Conservation (phyloP, 2,888 invertebrate species). For the Scaptomyza flava region DNA sequence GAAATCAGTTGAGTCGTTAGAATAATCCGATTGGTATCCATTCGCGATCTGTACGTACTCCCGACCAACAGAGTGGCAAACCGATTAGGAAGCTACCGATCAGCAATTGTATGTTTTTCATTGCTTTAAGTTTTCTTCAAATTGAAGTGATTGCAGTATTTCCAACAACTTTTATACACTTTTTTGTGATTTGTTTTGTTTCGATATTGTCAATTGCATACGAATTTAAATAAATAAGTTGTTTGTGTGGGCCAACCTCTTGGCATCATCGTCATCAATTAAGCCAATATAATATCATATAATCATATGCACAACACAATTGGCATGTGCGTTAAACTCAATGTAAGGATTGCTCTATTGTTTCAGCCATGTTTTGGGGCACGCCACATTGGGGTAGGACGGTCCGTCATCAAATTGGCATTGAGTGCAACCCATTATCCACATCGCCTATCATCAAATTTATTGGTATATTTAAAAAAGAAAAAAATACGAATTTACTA, state of each 20-base stretch:
- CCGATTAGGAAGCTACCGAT: slow-evolving; percentile 23
- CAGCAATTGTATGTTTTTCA: slow-evolving; percentile 27
- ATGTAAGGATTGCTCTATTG: slow-evolving; percentile 26
- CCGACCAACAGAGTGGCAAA: slow-evolving; percentile 38
- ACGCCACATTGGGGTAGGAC: slow-evolving; percentile 31
- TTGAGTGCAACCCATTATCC: background rate
- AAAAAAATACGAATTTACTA: too few relatives aligned
- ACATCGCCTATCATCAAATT: slow-evolving; percentile 18
- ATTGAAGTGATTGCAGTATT: slow-evolving; percentile 16
- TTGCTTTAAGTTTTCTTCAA: slow-evolving; percentile 2
- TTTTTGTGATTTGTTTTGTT: background rate
- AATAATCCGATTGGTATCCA: background rate
- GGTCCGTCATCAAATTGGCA: slow-evolving; percentile 5
- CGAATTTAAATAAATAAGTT: slow-evolving; percentile 19
- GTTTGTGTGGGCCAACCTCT: slow-evolving; percentile 5
- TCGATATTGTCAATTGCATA: background rate
- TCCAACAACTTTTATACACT: slow-evolving; percentile 32
- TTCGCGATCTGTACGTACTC: slow-evolving; percentile 14
- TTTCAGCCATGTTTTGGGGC: background rate
- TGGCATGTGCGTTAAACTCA: background rate
- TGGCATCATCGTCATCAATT: background rate
- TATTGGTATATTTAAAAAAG: too few relatives aligned
- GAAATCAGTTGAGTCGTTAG: background rate
- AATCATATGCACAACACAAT: slow-evolving; percentile 10
- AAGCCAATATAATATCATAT: slow-evolving; percentile 20